Conservation (phyloP, 2,113 vertebrate genomes). For the Marcusenius ussheri region DNA sequence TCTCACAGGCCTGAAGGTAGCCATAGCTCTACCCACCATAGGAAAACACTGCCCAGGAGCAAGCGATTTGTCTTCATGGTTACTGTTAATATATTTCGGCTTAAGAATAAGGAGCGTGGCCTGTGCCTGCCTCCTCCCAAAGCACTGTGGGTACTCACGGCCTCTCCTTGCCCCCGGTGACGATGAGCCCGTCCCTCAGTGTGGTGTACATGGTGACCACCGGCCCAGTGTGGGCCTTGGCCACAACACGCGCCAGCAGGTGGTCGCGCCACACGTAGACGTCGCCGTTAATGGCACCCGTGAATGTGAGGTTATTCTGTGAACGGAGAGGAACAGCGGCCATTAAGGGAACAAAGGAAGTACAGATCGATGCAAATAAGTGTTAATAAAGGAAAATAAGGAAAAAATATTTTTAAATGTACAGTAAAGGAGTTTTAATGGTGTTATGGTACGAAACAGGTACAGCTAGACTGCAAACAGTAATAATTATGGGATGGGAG, state of each 20-base stretch:
- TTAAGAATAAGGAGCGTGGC: neutral
- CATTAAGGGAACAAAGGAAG: neutral
- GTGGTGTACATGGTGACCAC: slow-evolving; percentile 97
- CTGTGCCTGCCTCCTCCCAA: neutral
- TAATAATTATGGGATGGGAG: neutral
- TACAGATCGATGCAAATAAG: no score
- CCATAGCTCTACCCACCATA: neutral
- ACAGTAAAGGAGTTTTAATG: neutral
- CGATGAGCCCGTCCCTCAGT: slow-evolving; percentile 89
- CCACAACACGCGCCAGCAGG: slow-evolving; percentile 84
- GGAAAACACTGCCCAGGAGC: neutral
- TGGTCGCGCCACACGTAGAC: slow-evolving; percentile 95
- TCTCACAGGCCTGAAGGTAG: neutral
- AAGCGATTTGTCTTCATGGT: neutral
- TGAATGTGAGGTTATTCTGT: slow-evolving; percentile 91
- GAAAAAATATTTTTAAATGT: neutral
- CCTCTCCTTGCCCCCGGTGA: slow-evolving; percentile 90
- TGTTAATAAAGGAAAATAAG: neutral
- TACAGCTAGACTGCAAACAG: neutral
- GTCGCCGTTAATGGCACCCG: slow-evolving; percentile 89
- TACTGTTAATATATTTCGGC: neutral
- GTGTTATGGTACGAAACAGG: neutral
- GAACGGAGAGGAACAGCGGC: slow-evolving; percentile 29
- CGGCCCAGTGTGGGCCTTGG: slow-evolving; percentile 87
- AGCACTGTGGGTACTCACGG: slow-evolving; percentile 68